A percentile compares a stretch with the other conserved stretches of the same genome.
These are phyloP conservation scores for Henricia sp. DNA, from an alignment of 53 echinoderm and acorn worm species.

Conservation along the genomic window DNA sequence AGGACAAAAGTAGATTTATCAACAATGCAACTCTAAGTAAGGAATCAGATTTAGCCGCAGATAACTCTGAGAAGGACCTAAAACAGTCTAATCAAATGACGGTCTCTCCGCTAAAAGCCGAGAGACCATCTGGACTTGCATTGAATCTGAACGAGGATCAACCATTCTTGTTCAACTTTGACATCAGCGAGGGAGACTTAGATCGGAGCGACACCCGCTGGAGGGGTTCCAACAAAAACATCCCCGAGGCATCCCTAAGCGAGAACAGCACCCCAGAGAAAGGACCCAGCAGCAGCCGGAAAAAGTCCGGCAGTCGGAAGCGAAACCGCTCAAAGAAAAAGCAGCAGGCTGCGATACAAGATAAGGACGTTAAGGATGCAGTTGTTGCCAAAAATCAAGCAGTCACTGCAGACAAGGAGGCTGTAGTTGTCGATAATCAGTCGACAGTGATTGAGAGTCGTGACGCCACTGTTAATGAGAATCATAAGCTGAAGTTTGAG, in stretches of 20 bases:
- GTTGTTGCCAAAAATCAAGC: too few species aligned
- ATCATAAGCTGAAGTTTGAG: slow-evolving; percentile 42
- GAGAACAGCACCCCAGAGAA: slow-evolving; percentile 58
- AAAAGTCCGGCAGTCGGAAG: slow-evolving; percentile 27
- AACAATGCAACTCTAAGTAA: not conserved
- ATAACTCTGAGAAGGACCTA: not conserved
- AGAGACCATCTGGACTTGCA: not conserved
- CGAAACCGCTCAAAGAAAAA: slow-evolving; percentile 23
- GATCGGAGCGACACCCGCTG: slow-evolving; percentile 29
- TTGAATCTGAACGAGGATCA: not conserved
- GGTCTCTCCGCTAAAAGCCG: not conserved
- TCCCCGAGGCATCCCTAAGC: slow-evolving; percentile 30
- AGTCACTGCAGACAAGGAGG: slow-evolving; percentile 7
- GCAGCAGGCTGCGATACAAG: slow-evolving; percentile 7
- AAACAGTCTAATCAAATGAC: not conserved
- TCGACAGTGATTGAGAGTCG: not conserved
- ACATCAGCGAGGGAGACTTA: slow-evolving; percentile 16
- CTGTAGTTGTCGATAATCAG: not conserved
- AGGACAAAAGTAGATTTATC: not conserved
- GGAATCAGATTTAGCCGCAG: not conserved
- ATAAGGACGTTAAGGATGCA: slow-evolving; percentile 29
- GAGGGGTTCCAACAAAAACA: slow-evolving; percentile 28
- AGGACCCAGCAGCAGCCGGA: slow-evolving; percentile 4
- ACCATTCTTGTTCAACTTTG: slow-evolving; percentile 47
- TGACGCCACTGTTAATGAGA: slow-evolving; percentile 11